A percentile compares a stretch with the other conserved stretches of the same genome.
Evolutionary conservation across 2,113 vertebrate genomes (phyloP).

Genomic region (Cathartes aura): DNA sequence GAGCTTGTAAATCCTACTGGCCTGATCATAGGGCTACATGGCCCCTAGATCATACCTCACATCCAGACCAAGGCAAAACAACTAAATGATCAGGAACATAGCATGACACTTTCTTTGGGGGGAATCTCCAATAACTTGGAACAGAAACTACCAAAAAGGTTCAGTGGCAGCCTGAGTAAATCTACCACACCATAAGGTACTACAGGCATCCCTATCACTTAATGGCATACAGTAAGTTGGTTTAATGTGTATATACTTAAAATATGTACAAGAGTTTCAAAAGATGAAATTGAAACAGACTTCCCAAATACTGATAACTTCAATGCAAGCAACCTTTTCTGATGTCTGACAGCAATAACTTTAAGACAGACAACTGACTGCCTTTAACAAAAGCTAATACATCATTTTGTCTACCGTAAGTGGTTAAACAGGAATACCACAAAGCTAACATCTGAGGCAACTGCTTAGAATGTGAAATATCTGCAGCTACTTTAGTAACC

Average conservation of each 20-base stretch:
- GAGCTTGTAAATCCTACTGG: background rate
- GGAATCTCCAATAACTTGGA: background rate
- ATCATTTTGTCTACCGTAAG: background rate
- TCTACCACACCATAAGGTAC: background rate
- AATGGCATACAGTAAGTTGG: background rate
- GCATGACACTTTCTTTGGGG: background rate
- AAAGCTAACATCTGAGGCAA: background rate
- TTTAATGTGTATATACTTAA: background rate
- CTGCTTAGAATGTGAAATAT: background rate
- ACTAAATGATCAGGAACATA: background rate
- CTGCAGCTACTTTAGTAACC: background rate
- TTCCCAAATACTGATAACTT: background rate
- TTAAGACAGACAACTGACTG: background rate
- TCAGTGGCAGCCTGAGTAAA: background rate
- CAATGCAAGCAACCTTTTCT: background rate
- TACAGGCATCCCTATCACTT: background rate
- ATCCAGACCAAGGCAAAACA: background rate
- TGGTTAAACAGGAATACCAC: background rate
- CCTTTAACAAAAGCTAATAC: background rate
- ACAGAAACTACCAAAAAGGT: background rate
- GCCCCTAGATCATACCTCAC: background rate
- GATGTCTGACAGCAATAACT: background rate
- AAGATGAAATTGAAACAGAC: background rate
- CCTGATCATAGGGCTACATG: background rate
- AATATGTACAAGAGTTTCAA: background rate